These are phyloP conservation scores for Premnoplex brunnescens DNA, from an alignment of 2,797 vertebrate species.

Conservation along the genomic window DNA sequence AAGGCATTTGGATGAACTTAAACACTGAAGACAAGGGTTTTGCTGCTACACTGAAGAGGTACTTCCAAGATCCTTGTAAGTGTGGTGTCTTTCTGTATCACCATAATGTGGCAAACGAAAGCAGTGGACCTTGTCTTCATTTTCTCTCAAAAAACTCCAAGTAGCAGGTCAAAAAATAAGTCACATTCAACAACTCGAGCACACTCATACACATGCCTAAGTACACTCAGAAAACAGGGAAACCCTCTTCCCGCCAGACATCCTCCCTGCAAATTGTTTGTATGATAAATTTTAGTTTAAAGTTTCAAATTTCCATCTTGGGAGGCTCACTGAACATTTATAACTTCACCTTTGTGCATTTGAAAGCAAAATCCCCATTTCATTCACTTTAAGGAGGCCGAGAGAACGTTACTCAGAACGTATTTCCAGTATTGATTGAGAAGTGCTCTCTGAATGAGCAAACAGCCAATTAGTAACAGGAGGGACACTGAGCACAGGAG, in stretches of 20 bases:
- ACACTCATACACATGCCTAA: neutral
- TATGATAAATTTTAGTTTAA: neutral
- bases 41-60: neutral
- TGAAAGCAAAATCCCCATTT: neutral
- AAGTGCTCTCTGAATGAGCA: neutral
- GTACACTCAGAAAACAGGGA: neutral
- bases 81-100: neutral
- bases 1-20: neutral
- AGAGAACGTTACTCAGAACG: neutral
- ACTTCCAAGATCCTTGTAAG: neutral
- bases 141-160: neutral
- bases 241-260: neutral
- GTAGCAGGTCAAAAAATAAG: neutral
- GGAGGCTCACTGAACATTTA: neutral
- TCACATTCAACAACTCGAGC: neutral
- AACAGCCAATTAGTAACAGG: neutral
- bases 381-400: neutral
- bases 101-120: neutral
- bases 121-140: neutral
- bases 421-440: neutral
- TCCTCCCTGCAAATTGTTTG: neutral
- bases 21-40: neutral
- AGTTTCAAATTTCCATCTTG: neutral
- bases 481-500: neutral
- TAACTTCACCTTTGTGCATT: neutral